Evolutionary conservation across 2,888 invertebrate species (phyloP).

Genomic region (Hydriomena furcata): DNA sequence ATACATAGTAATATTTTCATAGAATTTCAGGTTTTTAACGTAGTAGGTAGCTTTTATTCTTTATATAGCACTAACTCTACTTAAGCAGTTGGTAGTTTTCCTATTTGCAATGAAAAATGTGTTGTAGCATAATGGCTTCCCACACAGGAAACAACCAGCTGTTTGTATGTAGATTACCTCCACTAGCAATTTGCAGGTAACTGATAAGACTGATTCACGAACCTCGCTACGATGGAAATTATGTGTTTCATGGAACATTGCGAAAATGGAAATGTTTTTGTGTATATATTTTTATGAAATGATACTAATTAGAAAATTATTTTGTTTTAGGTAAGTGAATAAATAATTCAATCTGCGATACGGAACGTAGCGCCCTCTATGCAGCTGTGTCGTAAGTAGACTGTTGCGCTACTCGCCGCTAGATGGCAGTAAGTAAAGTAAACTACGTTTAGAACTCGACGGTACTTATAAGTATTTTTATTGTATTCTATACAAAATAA

Average conservation of each 20-base stretch:
- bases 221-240: constrained; percentile 8
- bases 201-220: constrained; percentile 29
- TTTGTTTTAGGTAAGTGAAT: constrained; percentile 85
- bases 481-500: too few species aligned
- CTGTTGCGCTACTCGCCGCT: constrained; percentile 54
- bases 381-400: constrained; percentile 25
- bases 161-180: constrained; percentile 61
- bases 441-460: neutral
- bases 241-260: constrained; percentile 6
- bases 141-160: constrained; percentile 64
- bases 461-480: too few species aligned
- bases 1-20: too few species aligned
- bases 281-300: neutral
- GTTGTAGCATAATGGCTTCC: constrained; percentile 40
- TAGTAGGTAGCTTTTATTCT: too few species aligned
- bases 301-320: constrained; percentile 23
- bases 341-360: neutral
- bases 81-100: too few species aligned
- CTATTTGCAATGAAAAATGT: constrained; percentile 51
- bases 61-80: too few species aligned
- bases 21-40: too few species aligned
- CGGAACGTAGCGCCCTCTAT: constrained; percentile 52
- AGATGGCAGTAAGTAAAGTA: constrained; percentile 47
- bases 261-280: neutral
- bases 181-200: constrained; percentile 39